These are phyloP conservation scores for Eremophila alpestris DNA, from an alignment of 2,797 vertebrate species.

Conservation along the genomic window DNA sequence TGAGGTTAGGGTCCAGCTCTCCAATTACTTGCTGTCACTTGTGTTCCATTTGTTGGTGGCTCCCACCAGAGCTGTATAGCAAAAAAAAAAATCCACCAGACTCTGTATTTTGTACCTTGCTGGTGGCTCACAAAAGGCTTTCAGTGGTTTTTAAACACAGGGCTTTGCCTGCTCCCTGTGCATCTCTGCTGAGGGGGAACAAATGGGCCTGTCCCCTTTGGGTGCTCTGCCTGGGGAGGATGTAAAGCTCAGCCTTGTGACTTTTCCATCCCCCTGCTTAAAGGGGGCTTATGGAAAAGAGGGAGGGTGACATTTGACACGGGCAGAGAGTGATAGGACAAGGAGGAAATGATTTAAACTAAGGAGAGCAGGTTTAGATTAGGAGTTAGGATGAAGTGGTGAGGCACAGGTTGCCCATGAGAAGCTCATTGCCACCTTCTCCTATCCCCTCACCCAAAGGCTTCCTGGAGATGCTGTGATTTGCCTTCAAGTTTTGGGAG, in stretches of 20 bases:
- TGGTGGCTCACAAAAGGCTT: not conserved
- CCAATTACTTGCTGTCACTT: fast-evolving
- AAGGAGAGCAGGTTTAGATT: not conserved
- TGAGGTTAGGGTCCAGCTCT: not conserved
- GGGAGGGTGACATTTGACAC: not conserved
- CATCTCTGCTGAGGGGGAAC: not conserved
- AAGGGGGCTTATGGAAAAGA: not conserved
- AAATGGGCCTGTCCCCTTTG: not conserved
- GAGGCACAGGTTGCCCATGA: not conserved
- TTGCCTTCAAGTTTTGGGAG: not conserved
- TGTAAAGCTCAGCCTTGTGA: not conserved
- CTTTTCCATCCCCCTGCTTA: fast-evolving
- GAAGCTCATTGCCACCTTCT: not conserved
- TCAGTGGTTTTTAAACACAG: not conserved
- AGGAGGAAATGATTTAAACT: not conserved
- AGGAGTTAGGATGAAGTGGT: not conserved
- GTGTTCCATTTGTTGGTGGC: not conserved
- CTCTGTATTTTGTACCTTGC: not conserved
- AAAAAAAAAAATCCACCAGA: not conserved
- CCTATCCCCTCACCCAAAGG: not conserved
- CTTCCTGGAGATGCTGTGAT: not conserved
- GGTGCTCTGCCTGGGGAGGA: not conserved
- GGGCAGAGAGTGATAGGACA: not conserved
- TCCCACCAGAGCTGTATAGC: not conserved
- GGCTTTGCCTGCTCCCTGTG: not conserved